Evolutionary conservation across 2,113 vertebrate genomes (phyloP), one percentile per base, ranked within the genome.

Genomic region (Ivindomyrus marchei): DNA sequence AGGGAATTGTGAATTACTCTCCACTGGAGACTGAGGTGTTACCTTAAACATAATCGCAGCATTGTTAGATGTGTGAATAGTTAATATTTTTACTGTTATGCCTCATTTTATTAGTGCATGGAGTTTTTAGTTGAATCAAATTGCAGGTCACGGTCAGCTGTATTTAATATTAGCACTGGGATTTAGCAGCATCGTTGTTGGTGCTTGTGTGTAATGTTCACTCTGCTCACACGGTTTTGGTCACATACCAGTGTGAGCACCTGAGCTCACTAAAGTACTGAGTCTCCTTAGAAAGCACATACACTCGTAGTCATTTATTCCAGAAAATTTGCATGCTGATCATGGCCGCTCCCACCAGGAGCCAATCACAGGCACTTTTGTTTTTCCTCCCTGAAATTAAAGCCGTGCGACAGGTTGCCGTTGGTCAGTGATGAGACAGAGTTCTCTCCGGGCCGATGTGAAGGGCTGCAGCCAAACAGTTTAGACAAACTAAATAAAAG

Each of bases 401-500:
- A 58, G 36, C 15, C 2, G 62, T 11, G 10, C 10, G 39, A 31
- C n/a, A 46, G 21, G 15, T n/a, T 36, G 47, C 49, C 19, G 1
- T 89, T 83, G 39, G 46, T 53, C 27, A 89, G 47, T 15, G 21
- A 47, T 9, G 24, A 27, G 87, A 56, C 39, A 4, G 15, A 39
- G 39, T n/a, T 88, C 24, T 46, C 46, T 89, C 46, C 7, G 13
- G 56, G 13, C 0, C 0, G 11, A 31, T 27, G 24, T 49, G 88
- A 52, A 56, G 50, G 42, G 13, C 27, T 7, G 24, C 2, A 53
- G 49, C 7, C n/a, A 53, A 53, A 53, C 53, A 7, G 62, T 90
- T 91, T 92, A 88, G 27, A 91, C n/a, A 83, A 88, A 46, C 47
- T 36, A 90, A 91, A 90, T 88, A 58, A 91, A 49, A 85, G 19